Evolutionary conservation across 2,797 vertebrate species (phyloP).

Genomic region (Scyliorhinus canicula): DNA sequence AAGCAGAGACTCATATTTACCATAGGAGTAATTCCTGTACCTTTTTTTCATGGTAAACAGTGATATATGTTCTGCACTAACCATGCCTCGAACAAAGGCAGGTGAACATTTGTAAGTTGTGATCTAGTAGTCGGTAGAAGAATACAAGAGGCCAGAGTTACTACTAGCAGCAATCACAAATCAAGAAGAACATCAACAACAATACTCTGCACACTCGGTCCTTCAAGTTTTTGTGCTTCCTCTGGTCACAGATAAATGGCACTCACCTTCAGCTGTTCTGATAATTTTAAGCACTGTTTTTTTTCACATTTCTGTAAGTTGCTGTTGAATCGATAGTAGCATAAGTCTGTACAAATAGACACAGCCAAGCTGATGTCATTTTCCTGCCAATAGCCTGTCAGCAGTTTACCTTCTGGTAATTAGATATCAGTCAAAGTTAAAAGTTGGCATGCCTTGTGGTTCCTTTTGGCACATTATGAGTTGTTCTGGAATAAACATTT

Average conservation of each 20-base stretch:
- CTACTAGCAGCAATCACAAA: neutral
- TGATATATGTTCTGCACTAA: neutral
- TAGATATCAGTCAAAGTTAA: conserved; percentile 36
- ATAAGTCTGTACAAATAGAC: conserved; percentile 21
- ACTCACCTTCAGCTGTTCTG: neutral
- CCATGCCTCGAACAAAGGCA: neutral
- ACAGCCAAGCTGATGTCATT: conserved; percentile 20
- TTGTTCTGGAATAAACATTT: conserved; percentile 38
- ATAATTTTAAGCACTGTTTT: conserved; percentile 3
- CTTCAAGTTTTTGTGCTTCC: neutral
- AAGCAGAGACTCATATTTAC: neutral
- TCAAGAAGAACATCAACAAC: neutral
- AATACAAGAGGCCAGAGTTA: neutral
- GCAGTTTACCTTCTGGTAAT: conserved; percentile 29
- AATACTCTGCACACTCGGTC: neutral
- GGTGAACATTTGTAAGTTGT: neutral
- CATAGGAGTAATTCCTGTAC: neutral
- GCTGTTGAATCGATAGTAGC: conserved; percentile 16
- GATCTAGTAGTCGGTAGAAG: neutral
- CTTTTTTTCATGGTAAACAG: neutral
- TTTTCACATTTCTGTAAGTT: neutral
- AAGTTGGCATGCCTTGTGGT: neutral
- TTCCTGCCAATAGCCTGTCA: conserved; percentile 35
- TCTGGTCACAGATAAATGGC: conserved; percentile 24
- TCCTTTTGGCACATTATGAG: conserved; percentile 35